Base-by-base conservation (phyloP, 2,113 vertebrate genomes). In the Stegostoma tigrinum region DNA sequence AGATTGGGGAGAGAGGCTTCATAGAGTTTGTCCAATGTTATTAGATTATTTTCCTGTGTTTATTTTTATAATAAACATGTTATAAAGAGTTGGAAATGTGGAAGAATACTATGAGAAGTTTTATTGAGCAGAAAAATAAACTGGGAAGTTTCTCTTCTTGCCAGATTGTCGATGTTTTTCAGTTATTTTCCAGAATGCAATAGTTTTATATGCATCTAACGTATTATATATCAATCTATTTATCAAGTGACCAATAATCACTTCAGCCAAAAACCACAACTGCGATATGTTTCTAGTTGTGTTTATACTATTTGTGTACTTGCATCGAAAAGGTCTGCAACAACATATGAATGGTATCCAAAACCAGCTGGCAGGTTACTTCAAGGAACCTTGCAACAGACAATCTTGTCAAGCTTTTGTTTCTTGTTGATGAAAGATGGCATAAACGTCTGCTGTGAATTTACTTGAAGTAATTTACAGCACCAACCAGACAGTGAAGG, bases 61-160 rank as follows among this genome's bases (percentile, higher is more conserved):
- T 96, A 97, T 97, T 97, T 97, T 96, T 96, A 96, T 96, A 97
- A 98, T 97, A 98, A 97, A 97, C 96, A 89, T 85, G 91, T 95
- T 78, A 91, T 94, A 96, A 96, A 96, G 96, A 96, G 61, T n/a
- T 93, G 61, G 91, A 61, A n/a, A 42, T 96, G 96, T 93, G 96
- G 96, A 96, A 97, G 97, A 96, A 96, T 80, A 95, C 96, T 87
- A 85, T 75, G 96, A 64, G 30, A 34, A 17, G 17, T 38, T 94
- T 94, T 94, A 38, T 66, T 67, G 34, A 64, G 12, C 34, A 38
- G 48, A n/a, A 94, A 94, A 94, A 94, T 66, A 66, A 94, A 94
- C n/a, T 23, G 66, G 21, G 0, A 8, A 67, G 34, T 94, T 61
- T 55, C 24, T n/a, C 38, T 6, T 55, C 48, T 94, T 42, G 55